Evolutionary conservation across 2,113 vertebrate species (phyloP), one percentile per base, ranked within the genome.

Genomic region (Nicator chloris): DNA sequence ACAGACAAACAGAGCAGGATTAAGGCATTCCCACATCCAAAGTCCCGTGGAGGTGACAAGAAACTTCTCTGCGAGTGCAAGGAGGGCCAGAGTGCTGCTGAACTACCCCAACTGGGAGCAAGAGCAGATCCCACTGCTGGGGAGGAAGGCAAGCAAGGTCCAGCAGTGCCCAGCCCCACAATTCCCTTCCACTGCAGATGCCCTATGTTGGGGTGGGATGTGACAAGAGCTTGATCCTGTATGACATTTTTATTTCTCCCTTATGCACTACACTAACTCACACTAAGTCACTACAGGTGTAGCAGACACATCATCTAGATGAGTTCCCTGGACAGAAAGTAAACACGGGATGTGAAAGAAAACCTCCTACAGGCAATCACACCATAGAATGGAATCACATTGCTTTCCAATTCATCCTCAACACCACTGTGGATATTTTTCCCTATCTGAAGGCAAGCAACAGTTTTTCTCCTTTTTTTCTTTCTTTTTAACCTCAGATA

Each of bases 41-140:
- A 89, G 19, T 37, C 37, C 22, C 44, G 56, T 2, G 4, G 37
- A 54, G 11, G 15, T 15, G 10, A 85, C 44, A 63, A 35, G 20
- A 80, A 45, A 51, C 16, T 3, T 21, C 39, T 59, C n/a, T 57
- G 40, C 35, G 47, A 75, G 31, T 39, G 24, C 57, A 65, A 54
- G 20, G 63, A 65, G 23, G 24, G 37, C 3, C 1, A 2, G 20
- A 69, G 35, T 50, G 49, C 31, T 44, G 53, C 37, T 82, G 49
- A 60, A 37, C 39, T 3, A 0, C 65, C 13, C n/a, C 24, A 60
- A 10, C 6, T 24, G 16, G 6, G 11, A 72, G 27, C 2, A 1
- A 56, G 42, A 64, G 6, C 22, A 49, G 7, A 9, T 47, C 7
- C 5, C 63, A 47, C 33, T 21, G 26, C 27, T 4, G 1, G 28